Conservation (phyloP, 1,140 invertebrate species). For the Dinoponera quadriceps region DNA sequence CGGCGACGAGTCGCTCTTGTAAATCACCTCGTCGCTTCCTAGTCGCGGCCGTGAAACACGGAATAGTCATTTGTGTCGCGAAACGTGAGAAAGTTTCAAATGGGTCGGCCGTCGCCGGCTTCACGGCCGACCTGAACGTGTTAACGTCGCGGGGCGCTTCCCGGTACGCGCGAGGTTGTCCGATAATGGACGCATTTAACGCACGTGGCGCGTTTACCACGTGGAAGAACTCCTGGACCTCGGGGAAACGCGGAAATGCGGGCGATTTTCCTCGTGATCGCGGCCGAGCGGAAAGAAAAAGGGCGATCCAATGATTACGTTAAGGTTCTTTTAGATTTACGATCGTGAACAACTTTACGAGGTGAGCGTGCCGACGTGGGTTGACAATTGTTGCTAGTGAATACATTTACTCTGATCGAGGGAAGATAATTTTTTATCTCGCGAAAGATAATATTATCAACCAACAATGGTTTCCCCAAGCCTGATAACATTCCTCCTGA, state of each 20-base stretch:
- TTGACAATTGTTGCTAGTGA: too few relatives aligned
- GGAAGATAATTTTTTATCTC: too few relatives aligned
- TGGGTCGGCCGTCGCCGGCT: constrained; percentile 44
- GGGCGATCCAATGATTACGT: too few relatives aligned
- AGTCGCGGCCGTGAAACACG: constrained; percentile 72
- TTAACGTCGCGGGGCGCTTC: constrained; percentile 17
- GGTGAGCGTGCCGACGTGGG: too few relatives aligned
- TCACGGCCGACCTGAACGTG: constrained; percentile 44
- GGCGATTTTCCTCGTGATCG: too few relatives aligned
- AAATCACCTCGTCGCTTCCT: constrained; percentile 57
- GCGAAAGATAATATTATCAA: too few relatives aligned
- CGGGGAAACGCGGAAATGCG: background rate
- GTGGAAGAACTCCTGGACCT: background rate
- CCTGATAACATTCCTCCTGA: too few relatives aligned
- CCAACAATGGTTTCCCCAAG: too few relatives aligned
- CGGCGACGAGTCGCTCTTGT: constrained; percentile 39
- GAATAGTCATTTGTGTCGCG: constrained; percentile 77
- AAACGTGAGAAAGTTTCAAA: constrained; percentile 79
- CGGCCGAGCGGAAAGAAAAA: too few relatives aligned
- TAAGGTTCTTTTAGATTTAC: too few relatives aligned
- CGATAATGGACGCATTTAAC: constrained; percentile 8
- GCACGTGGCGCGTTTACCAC: background rate
- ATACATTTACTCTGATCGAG: too few relatives aligned
- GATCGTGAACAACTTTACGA: too few relatives aligned
- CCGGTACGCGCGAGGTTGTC: constrained; percentile 7